Percentiles rank a stretch among this genome's conserved stretches.
phyloP scores from a whole-genome alignment of 2,888 invertebrate genomes.

The Megamerina dolium region DNA sequence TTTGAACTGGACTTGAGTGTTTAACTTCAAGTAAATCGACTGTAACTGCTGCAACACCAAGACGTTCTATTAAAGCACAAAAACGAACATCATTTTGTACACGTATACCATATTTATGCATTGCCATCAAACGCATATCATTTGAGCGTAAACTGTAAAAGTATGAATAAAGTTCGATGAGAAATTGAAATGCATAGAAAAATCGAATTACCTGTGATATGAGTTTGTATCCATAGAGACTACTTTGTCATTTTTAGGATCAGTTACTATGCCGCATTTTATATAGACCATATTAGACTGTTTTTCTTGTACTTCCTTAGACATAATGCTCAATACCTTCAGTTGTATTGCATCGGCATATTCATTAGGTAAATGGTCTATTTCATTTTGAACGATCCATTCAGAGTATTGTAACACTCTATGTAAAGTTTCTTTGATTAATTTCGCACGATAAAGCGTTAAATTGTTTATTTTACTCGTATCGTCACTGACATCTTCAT shows the following conservation, averaged over 20 bases:
- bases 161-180: too few relatives aligned
- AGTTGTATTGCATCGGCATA: background rate
- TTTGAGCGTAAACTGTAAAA: conserved; percentile 53
- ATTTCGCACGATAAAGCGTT: conserved; percentile 28
- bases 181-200: background rate
- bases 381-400: conserved; percentile 20
- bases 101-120: conserved; percentile 62
- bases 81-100: conserved; percentile 51
- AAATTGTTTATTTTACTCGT: conserved; percentile 16
- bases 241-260: conserved; percentile 52
- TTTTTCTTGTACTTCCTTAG: conserved; percentile 22
- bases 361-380: background rate
- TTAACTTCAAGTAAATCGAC: conserved; percentile 66
- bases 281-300: conserved; percentile 12
- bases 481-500: background rate
- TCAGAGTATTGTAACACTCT: conserved; percentile 30
- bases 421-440: conserved; percentile 24
- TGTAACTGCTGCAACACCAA: conserved; percentile 61
- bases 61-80: conserved; percentile 54
- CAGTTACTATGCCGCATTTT: conserved; percentile 58
- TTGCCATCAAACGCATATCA: conserved; percentile 61
- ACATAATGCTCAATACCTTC: background rate
- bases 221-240: conserved; percentile 21
- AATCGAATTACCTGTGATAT: conserved; percentile 28
- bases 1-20: conserved; percentile 54